These are phyloP conservation scores for Anaspis maculata DNA, from an alignment of 2,888 invertebrate genomes.

Conservation along the genomic window DNA sequence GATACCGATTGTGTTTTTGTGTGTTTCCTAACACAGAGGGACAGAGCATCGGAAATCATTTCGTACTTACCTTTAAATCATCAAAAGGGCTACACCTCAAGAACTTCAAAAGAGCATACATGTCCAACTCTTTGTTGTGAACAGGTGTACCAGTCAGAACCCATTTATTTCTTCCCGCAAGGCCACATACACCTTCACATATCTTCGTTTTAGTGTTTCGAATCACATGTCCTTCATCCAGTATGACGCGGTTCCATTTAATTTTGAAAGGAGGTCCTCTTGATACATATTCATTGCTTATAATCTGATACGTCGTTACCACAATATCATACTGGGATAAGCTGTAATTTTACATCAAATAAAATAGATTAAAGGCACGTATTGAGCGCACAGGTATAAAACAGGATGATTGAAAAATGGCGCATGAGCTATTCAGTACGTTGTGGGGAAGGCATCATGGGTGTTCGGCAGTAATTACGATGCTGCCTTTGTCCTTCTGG, in stretches of 20 bases:
- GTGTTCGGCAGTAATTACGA: too few species aligned
- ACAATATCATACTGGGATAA: conserved; percentile 73
- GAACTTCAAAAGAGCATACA: conserved; percentile 75
- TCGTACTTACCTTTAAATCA: conserved; percentile 55
- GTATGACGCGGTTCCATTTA: conserved; percentile 75
- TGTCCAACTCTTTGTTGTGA: conserved; percentile 84
- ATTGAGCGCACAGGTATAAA: too few species aligned
- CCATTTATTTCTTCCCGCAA: conserved; percentile 63
- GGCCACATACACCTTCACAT: conserved; percentile 59
- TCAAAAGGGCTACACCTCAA: conserved; percentile 82
- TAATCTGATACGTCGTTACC: conserved; percentile 80
- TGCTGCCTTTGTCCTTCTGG: too few species aligned
- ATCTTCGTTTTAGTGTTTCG: conserved; percentile 78
- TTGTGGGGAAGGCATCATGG: neutral
- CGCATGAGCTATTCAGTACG: neutral
- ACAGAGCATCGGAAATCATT: too few species aligned
- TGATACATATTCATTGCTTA: conserved; percentile 52
- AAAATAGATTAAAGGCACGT: conserved; percentile 11
- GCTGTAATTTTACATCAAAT: conserved; percentile 21
- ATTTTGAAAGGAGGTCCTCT: conserved; percentile 58
- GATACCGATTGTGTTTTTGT: too few species aligned
- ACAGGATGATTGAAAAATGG: too few species aligned
- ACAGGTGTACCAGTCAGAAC: conserved; percentile 91
- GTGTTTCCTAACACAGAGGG: too few species aligned
- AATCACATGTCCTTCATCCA: conserved; percentile 91